These are phyloP conservation scores for Aphodius granarius DNA, from an alignment of 2,888 invertebrate genomes.

Conservation along the genomic window DNA sequence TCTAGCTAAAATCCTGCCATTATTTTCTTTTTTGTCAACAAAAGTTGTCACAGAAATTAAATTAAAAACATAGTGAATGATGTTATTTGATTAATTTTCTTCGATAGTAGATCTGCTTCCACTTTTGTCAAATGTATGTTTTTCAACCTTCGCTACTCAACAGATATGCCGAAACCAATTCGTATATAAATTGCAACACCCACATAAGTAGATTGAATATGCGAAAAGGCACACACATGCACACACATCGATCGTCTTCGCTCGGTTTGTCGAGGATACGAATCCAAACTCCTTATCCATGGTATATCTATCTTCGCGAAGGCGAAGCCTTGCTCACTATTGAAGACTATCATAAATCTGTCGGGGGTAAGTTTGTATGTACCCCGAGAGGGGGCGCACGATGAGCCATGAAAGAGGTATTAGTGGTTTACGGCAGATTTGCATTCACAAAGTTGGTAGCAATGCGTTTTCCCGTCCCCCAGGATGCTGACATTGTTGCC, in stretches of 20 bases:
- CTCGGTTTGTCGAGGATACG: neutral
- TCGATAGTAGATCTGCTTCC: too few species aligned
- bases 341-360: constrained; percentile 49
- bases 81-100: too few species aligned
- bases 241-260: neutral
- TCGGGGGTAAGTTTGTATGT: constrained; percentile 44
- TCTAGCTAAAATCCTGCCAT: too few species aligned
- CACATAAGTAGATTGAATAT: neutral
- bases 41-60: too few species aligned
- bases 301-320: constrained; percentile 3
- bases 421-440: constrained; percentile 51
- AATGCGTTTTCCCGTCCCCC: constrained; percentile 46
- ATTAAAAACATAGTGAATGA: too few species aligned
- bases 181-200: neutral
- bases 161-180: constrained; percentile 2
- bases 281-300: neutral
- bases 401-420: constrained; percentile 47
- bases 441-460: constrained; percentile 49
- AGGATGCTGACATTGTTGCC: constrained; percentile 43
- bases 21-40: too few species aligned
- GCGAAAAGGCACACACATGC: neutral
- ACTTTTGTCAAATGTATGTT: too few species aligned
- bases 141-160: too few species aligned
- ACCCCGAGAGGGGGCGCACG: constrained; percentile 30
- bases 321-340: constrained; percentile 30